Base-by-base conservation (phyloP, 2,888 invertebrate species). In the Leuctra nigra region DNA sequence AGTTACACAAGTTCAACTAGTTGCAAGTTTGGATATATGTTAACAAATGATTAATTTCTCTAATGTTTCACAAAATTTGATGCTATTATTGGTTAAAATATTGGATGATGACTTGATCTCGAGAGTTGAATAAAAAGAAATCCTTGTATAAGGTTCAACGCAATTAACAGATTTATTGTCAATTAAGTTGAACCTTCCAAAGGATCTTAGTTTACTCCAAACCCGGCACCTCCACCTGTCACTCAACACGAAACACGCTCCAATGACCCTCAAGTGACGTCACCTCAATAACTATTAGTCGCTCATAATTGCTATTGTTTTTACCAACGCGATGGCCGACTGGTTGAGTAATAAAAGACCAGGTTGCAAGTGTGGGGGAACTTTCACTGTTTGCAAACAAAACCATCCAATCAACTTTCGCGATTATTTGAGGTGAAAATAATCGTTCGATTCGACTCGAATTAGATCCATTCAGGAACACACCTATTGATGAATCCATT, bases 361-460 rank as follows among this genome's bases (percentile, higher is more conserved):
- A 50, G 50, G 50, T 50, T 50, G 50, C 50, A 20, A 41, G 41
- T 41, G 16, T 2, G 41, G 18, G 11, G 18, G 41, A n/a, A 41
- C 41, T 18, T 18, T 13, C 13, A 29, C 29, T 6, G 29, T 29
- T 6, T 7, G 29, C 29, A 29, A 29, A 53, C 57, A 57, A 57
- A 53, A 44, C 53, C 14, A 24, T 46, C 52, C 53, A 57, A 57
- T 57, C 57, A 57, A 24, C 41, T 50, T 25, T 16, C 35, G 35
- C 54, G 54, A 44, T 54, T 44, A 54, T n/a, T 29, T 29, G 18
- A 46, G 55, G 35, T 46, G 33, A 47, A 46, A 47, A 35, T 14
- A 38, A 38, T 20, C 13, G 55, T 20, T 39, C 29, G 24, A 33
- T 55, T 46, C 46, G 22, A 22, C 14, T 33, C 55, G 33, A 47